Evolutionary conservation across 2,113 vertebrate genomes (phyloP).

Genomic region (Mesitornis unicolor): DNA sequence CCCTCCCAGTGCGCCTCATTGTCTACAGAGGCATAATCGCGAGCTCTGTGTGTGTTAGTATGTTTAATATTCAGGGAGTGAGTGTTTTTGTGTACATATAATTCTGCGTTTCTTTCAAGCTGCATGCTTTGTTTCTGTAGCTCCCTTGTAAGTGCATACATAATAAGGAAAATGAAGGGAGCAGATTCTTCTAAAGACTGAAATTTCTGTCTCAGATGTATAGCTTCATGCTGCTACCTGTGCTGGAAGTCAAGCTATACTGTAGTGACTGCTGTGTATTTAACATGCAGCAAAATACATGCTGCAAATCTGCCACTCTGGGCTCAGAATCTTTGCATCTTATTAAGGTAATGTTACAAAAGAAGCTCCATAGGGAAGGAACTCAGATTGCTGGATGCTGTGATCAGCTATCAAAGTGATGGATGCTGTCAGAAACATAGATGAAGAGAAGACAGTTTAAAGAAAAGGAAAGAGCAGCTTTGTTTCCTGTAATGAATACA

Average conservation of each 20-base stretch:
- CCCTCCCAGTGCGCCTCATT: fast-evolving
- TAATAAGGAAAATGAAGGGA: not conserved
- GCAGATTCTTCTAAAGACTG: not conserved
- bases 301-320: not conserved
- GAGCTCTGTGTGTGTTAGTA: not conserved
- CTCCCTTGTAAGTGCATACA: not conserved
- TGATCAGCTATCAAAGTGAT: constrained; percentile 35
- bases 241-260: not conserved
- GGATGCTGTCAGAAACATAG: constrained; percentile 46
- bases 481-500: constrained; percentile 47
- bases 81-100: not conserved
- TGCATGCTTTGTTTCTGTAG: not conserved
- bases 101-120: not conserved
- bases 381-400: constrained; percentile 12
- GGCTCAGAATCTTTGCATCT: constrained; percentile 30
- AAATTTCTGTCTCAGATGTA: not conserved
- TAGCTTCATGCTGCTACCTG: not conserved
- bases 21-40: not conserved
- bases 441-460: constrained; percentile 47
- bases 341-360: constrained; percentile 39
- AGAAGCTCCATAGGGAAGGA: constrained; percentile 1
- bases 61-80: not conserved
- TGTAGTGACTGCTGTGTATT: not conserved
- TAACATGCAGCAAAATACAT: not conserved
- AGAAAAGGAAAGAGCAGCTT: constrained; percentile 36